Evolutionary conservation across 2,113 vertebrate genomes (phyloP).

Genomic region (Podarcis muralis): DNA sequence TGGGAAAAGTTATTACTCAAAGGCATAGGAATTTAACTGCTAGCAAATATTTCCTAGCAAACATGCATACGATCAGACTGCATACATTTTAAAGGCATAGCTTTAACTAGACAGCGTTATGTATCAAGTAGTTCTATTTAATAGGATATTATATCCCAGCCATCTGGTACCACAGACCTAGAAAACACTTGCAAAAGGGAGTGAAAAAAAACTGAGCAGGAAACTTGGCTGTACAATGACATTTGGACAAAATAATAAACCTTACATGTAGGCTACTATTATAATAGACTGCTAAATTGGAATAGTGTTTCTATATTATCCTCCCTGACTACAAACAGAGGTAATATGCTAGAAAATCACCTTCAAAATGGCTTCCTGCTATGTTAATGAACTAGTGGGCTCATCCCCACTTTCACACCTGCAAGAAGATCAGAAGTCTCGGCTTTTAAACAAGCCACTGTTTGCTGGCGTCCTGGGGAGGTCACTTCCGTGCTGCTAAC

Average conservation of each 20-base stretch:
- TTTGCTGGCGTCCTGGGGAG: too few relatives aligned
- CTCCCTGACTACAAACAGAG: not conserved
- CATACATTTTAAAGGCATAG: conserved; percentile 57
- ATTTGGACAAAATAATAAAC: conserved; percentile 30
- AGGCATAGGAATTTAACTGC: not conserved
- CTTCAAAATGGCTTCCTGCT: not conserved
- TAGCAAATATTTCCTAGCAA: not conserved
- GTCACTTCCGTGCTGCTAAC: too few relatives aligned
- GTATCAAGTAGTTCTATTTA: conserved; percentile 66
- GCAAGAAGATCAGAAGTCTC: too few relatives aligned
- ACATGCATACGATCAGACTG: not conserved
- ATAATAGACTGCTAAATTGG: too few relatives aligned
- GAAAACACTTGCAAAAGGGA: conserved; percentile 47
- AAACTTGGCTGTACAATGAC: conserved; percentile 52
- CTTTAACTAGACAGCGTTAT: conserved; percentile 56
- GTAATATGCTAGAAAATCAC: not conserved
- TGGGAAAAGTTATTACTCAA: not conserved
- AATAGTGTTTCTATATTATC: not conserved
- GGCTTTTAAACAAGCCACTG: too few relatives aligned
- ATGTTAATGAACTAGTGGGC: too few relatives aligned
- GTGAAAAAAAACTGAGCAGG: conserved; percentile 55
- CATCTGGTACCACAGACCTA: conserved; percentile 62
- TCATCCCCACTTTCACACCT: too few relatives aligned
- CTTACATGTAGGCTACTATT: not conserved
- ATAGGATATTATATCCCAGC: conserved; percentile 62